These are phyloP conservation scores for Apostichopus californicus DNA, from an alignment of 35 echinoderm and acorn worm species.

Conservation along the genomic window DNA sequence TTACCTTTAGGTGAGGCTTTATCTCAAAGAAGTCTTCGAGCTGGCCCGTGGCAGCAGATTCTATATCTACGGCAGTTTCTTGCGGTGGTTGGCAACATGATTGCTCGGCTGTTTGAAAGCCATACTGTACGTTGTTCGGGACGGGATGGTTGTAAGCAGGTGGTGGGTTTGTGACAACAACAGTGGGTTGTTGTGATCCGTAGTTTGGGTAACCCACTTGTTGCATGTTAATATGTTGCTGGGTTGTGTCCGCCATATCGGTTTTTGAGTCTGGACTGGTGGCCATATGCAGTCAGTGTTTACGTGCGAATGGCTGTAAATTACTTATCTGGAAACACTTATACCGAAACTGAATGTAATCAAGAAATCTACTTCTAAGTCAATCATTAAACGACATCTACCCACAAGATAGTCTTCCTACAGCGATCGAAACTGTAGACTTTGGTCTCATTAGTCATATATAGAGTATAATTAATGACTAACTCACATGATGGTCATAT, in stretches of 20 bases:
- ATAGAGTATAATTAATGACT: no score
- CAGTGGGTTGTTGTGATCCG: neutral
- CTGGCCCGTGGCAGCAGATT: neutral
- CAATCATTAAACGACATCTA: no score
- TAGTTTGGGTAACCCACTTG: neutral
- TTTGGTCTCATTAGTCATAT: no score
- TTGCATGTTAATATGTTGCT: neutral
- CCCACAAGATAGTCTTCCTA: no score
- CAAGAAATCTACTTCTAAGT: no score
- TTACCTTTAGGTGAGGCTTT: conserved; percentile 3
- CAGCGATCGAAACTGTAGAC: no score
- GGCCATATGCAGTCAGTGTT: no score
- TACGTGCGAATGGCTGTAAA: no score
- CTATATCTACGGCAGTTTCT: neutral
- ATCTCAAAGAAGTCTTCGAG: conserved; percentile 5
- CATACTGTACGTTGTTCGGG: neutral
- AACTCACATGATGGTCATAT: no score
- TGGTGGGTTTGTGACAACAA: neutral
- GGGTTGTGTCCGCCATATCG: neutral
- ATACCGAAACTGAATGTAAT: no score
- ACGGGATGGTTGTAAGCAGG: neutral
- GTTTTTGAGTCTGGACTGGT: no score
- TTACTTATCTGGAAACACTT: no score
- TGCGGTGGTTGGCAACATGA: neutral
- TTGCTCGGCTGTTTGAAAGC: neutral